A percentile compares a stretch with the other conserved stretches of the same genome.
phyloP scores from a whole-genome alignment of 1,140 invertebrate genomes.

The Chironomus striatipennis region DNA sequence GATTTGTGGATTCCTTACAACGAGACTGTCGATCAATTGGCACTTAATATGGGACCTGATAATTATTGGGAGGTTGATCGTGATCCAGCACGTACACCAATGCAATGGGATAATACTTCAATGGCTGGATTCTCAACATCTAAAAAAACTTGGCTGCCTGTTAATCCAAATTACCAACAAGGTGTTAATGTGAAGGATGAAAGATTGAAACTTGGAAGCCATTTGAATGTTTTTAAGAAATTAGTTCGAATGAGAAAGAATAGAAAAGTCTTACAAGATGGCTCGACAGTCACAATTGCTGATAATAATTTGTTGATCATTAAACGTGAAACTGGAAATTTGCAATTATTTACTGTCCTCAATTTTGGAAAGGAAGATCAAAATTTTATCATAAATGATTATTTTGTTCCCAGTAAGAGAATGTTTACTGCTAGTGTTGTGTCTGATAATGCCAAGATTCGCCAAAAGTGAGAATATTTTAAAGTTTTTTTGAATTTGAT shows the following conservation, averaged over 20 bases:
- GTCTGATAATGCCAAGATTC: neutral
- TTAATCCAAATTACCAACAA: conserved; percentile 44
- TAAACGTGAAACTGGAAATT: neutral
- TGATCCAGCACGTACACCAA: conserved; percentile 50
- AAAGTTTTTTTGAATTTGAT: neutral
- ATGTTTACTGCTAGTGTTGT: neutral
- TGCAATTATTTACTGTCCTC: conserved; percentile 29
- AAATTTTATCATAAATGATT: conserved; percentile 31
- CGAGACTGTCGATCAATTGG: conserved; percentile 41
- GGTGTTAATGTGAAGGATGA: conserved; percentile 41
- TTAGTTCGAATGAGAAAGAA: conserved; percentile 33
- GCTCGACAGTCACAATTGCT: conserved; percentile 16
- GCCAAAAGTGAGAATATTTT: neutral
- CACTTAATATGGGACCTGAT: conserved; percentile 42
- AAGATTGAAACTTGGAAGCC: conserved; percentile 29
- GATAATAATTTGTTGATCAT: conserved; percentile 17
- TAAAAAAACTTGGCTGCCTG: conserved; percentile 49
- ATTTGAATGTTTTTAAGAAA: conserved; percentile 40
- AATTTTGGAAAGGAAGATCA: conserved; percentile 31
- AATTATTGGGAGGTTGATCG: conserved; percentile 43
- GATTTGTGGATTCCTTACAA: conserved; percentile 47
- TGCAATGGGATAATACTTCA: conserved; percentile 48
- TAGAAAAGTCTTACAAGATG: conserved; percentile 6
- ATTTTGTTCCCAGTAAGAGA: conserved; percentile 30
- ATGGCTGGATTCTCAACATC: conserved; percentile 47